Base-by-base conservation (phyloP, 2,888 invertebrate genomes). In the Phorcus lineatus region DNA sequence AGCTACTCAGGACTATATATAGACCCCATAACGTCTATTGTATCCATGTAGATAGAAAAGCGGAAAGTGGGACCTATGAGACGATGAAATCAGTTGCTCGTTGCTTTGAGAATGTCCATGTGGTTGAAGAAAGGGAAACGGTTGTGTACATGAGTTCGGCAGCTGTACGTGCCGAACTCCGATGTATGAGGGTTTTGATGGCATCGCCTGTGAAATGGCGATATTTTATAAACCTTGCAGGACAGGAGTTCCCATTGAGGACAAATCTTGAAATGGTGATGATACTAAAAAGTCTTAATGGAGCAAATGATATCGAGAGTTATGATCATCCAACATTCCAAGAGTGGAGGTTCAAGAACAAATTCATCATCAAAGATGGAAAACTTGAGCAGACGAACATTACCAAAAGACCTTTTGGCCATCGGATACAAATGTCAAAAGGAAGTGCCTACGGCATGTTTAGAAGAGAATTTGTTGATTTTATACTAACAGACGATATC, bases 141-240 rank as follows among this genome's bases (percentile, higher is more conserved):
- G 87, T 92, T 3, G 81, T 88, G 0, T 88, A 88, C 78, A 80
- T 85, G 6, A 83, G 85, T 36, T 84, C 86, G 17, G 78, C 81
- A 28, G 82, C 85, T 13, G 80, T 89, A 0, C 75, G 85, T 17
- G 87, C 86, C 0, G 89, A 89, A 57, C 40, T 89, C 40, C 80
- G 83, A 74, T 88, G 87, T 66, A 87, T 88, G 85, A 77, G 81
- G n/a, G 76, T 54, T 19, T 74, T 85, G 17, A 31, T 82, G 28
- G 80, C 74, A 19, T 80, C 86, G 7, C 70, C 78, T 6, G 76
- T 83, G 9, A 85, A 84, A 40, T 93, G 92, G 92, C 90, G 90
- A 77, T 93, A 93, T 81, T 90, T 90, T 81, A 90, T 93, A 47
- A 93, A 93, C 77, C 86, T 92, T 7, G 89, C 91, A 0, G 92